These are phyloP conservation scores for Dreissena rostriformis DNA, from an alignment of 1,140 invertebrate species.

Conservation along the genomic window DNA sequence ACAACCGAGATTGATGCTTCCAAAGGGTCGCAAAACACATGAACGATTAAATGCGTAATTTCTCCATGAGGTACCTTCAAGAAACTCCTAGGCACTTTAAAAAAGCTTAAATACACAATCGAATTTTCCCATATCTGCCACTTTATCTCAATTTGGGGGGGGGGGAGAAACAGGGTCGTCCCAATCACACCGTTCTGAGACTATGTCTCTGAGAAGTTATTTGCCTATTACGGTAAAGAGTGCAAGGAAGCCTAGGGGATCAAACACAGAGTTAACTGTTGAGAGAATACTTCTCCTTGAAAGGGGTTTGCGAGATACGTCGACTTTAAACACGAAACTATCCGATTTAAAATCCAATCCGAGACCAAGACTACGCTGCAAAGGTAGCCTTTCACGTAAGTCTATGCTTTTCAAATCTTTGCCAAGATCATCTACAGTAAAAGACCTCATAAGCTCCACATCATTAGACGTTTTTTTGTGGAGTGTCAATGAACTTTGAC, in stretches of 20 bases:
- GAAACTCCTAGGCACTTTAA: neutral
- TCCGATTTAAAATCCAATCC: neutral
- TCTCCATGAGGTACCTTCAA: neutral
- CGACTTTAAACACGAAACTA: neutral
- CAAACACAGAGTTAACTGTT: neutral
- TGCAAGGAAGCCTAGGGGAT: neutral
- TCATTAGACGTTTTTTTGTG: slow-evolving; percentile 50
- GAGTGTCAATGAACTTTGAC: slow-evolving; percentile 3
- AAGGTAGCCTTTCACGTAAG: neutral
- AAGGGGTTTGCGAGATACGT: neutral
- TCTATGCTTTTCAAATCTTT: slow-evolving; percentile 11
- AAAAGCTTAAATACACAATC: too few species aligned
- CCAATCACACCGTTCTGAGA: too few species aligned
- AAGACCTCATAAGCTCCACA: slow-evolving; percentile 16
- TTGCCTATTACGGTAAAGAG: neutral
- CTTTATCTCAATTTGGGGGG: too few species aligned
- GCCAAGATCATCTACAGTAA: slow-evolving; percentile 13
- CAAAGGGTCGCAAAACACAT: neutral
- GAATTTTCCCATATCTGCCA: too few species aligned
- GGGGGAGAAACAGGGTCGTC: too few species aligned
- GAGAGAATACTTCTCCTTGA: neutral
- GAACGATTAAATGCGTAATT: neutral
- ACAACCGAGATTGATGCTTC: neutral
- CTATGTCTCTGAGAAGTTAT: neutral
- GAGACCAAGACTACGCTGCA: slow-evolving; percentile 13